A percentile compares a stretch with the other conserved stretches of the same genome.
Conservation (phyloP, 2,888 invertebrate genomes). For the Marronus borbonicus region DNA sequence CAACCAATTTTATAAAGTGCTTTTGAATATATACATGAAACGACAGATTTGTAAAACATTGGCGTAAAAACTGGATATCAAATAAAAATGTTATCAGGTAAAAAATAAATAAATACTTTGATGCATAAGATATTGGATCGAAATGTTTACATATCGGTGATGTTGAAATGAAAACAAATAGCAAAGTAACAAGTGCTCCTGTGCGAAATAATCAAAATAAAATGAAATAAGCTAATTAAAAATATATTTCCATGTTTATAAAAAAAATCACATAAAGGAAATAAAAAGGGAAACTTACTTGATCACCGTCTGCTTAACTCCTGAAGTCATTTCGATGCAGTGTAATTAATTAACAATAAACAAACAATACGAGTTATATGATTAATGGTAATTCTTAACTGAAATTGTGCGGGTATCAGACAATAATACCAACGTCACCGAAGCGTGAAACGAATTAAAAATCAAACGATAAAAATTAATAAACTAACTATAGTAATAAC, state of each 20-base stretch:
- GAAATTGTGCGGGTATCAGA: constrained; percentile 2
- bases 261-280: background rate
- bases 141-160: background rate
- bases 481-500: constrained; percentile 18
- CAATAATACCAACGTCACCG: constrained; percentile 17
- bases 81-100: too few species aligned
- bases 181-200: background rate
- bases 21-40: too few species aligned
- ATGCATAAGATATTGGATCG: background rate
- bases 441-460: constrained; percentile 25
- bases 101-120: too few species aligned
- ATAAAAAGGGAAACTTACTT: constrained; percentile 69
- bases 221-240: background rate
- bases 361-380: constrained; percentile 3
- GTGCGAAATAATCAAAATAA: background rate
- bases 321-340: constrained; percentile 69
- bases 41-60: too few species aligned
- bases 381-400: constrained; percentile 10
- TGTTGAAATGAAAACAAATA: background rate
- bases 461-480: constrained; percentile 25
- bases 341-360: constrained; percentile 40
- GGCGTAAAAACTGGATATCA: too few species aligned
- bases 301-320: constrained; percentile 73
- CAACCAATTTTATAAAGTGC: too few species aligned
- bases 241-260: background rate